Conservation (phyloP, 2,797 vertebrate genomes). For the Onychomys arenicola region DNA sequence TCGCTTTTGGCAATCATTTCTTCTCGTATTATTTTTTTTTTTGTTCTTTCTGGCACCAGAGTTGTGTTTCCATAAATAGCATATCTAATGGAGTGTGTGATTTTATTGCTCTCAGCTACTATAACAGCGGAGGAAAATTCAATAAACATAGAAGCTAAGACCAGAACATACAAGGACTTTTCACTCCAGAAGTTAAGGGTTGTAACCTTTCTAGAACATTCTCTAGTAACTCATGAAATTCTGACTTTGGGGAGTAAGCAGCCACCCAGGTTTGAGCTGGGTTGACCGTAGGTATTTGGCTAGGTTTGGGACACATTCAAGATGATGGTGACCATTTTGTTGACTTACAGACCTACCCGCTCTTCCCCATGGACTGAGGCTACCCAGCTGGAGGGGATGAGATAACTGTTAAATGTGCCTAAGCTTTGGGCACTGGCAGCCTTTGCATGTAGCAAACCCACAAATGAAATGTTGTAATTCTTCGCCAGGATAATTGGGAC, state of each 20-base stretch:
- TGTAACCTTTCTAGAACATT: background rate
- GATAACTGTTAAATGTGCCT: constrained; percentile 66
- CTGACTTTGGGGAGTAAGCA: background rate
- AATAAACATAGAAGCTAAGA: constrained; percentile 83
- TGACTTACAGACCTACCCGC: constrained; percentile 77
- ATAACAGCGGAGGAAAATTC: constrained; percentile 77
- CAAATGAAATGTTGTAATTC: constrained; percentile 63
- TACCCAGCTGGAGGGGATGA: constrained; percentile 71
- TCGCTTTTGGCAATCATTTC: constrained; percentile 70
- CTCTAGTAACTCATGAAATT: constrained; percentile 55
- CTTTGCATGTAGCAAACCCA: background rate
- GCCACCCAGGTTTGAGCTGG: background rate
- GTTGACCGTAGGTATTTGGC: background rate
- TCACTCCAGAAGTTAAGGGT: background rate
- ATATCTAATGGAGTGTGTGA: constrained; percentile 84
- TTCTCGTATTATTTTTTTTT: constrained; percentile 59
- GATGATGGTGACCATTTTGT: constrained; percentile 57
- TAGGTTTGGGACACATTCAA: background rate
- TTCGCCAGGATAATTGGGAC: constrained; percentile 64
- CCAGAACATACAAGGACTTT: background rate
- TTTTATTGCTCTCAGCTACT: constrained; percentile 84
- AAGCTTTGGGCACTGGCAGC: constrained; percentile 45
- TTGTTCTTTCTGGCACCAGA: constrained; percentile 69
- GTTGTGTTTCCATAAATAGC: constrained; percentile 83
- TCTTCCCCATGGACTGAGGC: constrained; percentile 76